phyloP scores from a whole-genome alignment of 2,888 invertebrate species.

The Drosophila antonietae region DNA sequence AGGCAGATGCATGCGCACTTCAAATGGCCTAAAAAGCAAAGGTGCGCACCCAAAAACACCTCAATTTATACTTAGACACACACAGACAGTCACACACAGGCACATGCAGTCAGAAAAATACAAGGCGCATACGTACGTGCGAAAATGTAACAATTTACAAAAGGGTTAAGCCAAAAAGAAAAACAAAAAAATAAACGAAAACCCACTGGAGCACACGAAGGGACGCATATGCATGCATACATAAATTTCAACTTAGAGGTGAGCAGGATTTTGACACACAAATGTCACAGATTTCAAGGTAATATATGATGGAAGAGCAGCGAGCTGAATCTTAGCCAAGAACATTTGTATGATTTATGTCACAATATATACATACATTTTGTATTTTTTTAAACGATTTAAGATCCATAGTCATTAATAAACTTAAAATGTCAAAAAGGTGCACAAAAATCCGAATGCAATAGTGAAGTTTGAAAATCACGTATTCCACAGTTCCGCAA shows the following conservation, averaged over 20 bases:
- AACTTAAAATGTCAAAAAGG: constrained; percentile 9
- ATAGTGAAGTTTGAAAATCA: constrained; percentile 19
- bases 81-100: constrained; percentile 22
- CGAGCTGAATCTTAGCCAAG: constrained; percentile 13
- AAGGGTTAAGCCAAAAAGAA: constrained; percentile 53
- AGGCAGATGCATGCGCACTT: constrained; percentile 23
- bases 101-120: constrained; percentile 12
- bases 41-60: constrained; percentile 56
- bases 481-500: constrained; percentile 19
- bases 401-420: constrained; percentile 20
- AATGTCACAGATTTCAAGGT: constrained; percentile 24
- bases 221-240: constrained; percentile 12
- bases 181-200: constrained; percentile 9
- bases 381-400: background rate
- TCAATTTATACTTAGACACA: constrained; percentile 59
- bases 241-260: constrained; percentile 21
- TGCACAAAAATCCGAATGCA: background rate
- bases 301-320: constrained; percentile 14
- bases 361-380: background rate
- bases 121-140: constrained; percentile 55
- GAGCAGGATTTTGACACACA: constrained; percentile 28
- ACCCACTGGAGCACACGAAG: constrained; percentile 10
- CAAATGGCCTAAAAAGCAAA: constrained; percentile 49
- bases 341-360: constrained; percentile 28
- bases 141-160: constrained; percentile 71